A percentile compares a stretch with the other conserved stretches of the same genome.
These are phyloP conservation scores for Heliconius ethilla DNA, from an alignment of 2,888 invertebrate genomes.

Conservation along the genomic window DNA sequence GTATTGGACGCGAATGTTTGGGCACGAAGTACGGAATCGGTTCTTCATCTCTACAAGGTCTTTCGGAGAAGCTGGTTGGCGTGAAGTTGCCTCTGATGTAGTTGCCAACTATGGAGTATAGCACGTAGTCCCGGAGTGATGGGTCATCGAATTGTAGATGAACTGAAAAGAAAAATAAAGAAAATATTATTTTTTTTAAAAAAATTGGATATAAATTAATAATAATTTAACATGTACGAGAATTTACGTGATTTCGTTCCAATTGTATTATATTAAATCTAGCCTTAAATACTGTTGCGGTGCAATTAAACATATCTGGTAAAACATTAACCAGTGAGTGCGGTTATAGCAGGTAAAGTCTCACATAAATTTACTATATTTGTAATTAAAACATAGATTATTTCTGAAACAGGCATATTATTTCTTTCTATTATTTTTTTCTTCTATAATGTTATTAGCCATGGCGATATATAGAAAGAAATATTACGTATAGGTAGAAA, in stretches of 20 bases:
- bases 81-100: constrained; percentile 74
- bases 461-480: too few species aligned
- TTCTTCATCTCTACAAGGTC: constrained; percentile 65
- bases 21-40: constrained; percentile 69
- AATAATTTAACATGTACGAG: too few species aligned
- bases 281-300: not conserved
- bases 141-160: constrained; percentile 65
- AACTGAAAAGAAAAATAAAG: constrained; percentile 62
- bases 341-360: constrained; percentile 1
- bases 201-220: too few species aligned
- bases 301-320: constrained; percentile 1
- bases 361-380: not conserved
- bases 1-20: constrained; percentile 59
- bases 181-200: not conserved
- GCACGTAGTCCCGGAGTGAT: constrained; percentile 67
- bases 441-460: too few species aligned
- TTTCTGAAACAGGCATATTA: not conserved
- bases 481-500: too few species aligned
- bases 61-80: constrained; percentile 64
- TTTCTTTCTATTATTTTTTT: not conserved
- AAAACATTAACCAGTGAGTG: not conserved
- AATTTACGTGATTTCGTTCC: too few species aligned
- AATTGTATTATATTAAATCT: not conserved
- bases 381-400: not conserved
- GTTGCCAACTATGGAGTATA: constrained; percentile 68